Base-by-base conservation (phyloP, 1,140 invertebrate genomes). In the Harpegnathos saltator region DNA sequence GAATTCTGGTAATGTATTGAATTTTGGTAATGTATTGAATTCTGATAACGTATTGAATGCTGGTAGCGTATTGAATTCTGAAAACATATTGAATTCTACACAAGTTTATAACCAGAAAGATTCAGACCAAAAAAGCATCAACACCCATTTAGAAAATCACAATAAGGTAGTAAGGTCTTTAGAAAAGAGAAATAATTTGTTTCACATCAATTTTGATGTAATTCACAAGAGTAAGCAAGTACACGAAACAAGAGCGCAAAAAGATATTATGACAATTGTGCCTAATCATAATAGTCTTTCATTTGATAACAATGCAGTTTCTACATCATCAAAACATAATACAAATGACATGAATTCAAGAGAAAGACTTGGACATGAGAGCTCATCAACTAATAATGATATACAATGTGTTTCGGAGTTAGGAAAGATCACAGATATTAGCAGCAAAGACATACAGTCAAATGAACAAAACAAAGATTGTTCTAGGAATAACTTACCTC, bases 221-320 rank as follows among this genome's bases (percentile, higher is more conserved):
- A 29, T 1, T 59, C 1, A 11, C 7, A 7, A 33, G 22, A 62
- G 63, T 14, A 22, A 38, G 12, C 3, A 58, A 29, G n/a, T 54
- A 14, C 19, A 52, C 1, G 61, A 77, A 22, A 11, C 11, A 5
- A 75, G 75, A 7, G 24, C 33, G 26, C 50, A 14, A 61, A 59
- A 81, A 38, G 81, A 82, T 82, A 7, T 86, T 72, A 87, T 87
- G 80, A 59, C 82, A 58, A 68, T 80, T 29, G 33, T 89, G 24
- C 69, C 82, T n/a, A 82, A 48, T 44, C 19, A 86, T 48, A n/a
- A 78, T 66, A 62, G 15, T 56, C 5, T n/a, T 38, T 26, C 12
- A 26, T 4, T 15, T n/a, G 15, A 65, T 14, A 22, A 75, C 54
- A 72, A 33, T 62, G 1, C 12, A 61, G 19, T 73, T 86, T 26